phyloP scores from a whole-genome alignment of 2,888 invertebrate genomes.

The Chymomyza amoena region DNA sequence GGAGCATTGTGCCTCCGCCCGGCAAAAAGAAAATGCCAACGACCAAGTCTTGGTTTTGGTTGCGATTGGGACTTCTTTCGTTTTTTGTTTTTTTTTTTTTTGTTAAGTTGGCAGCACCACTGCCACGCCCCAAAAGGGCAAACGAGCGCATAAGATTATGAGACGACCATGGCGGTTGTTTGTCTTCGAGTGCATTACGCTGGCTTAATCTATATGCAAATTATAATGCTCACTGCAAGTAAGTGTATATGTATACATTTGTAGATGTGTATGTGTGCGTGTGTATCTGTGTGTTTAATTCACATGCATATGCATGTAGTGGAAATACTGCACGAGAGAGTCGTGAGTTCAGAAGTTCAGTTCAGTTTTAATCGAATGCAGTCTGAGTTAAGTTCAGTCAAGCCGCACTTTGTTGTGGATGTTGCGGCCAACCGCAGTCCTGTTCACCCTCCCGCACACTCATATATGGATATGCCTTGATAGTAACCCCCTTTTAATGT shows the following conservation, averaged over 20 bases:
- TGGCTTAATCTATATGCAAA: slow-evolving; percentile 57
- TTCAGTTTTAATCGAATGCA: not conserved
- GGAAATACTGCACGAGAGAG: slow-evolving; percentile 12
- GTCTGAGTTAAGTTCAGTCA: slow-evolving; percentile 21
- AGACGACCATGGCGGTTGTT: slow-evolving; percentile 36
- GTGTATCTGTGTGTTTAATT: not conserved
- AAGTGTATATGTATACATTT: slow-evolving; percentile 10
- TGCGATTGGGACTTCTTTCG: not conserved
- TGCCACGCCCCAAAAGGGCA: slow-evolving; percentile 28
- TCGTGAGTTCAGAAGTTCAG: slow-evolving; percentile 18
- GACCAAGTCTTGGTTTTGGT: not conserved
- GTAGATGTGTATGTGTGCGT: not conserved
- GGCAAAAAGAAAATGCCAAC: not conserved
- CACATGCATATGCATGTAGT: slow-evolving; percentile 10
- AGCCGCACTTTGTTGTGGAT: slow-evolving; percentile 34
- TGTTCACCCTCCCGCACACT: not conserved
- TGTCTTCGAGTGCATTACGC: slow-evolving; percentile 41
- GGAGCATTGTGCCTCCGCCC: slow-evolving; percentile 2
- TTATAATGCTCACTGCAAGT: slow-evolving; percentile 23
- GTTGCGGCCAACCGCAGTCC: not conserved
- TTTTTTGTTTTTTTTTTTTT: not conserved
- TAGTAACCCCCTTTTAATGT: not conserved
- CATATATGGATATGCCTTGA: not conserved
- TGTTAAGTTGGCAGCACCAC: not conserved
- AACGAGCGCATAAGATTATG: slow-evolving; percentile 34